Conservation (phyloP, 2,797 vertebrate genomes). For the Helicolenus hilgendorfi region DNA sequence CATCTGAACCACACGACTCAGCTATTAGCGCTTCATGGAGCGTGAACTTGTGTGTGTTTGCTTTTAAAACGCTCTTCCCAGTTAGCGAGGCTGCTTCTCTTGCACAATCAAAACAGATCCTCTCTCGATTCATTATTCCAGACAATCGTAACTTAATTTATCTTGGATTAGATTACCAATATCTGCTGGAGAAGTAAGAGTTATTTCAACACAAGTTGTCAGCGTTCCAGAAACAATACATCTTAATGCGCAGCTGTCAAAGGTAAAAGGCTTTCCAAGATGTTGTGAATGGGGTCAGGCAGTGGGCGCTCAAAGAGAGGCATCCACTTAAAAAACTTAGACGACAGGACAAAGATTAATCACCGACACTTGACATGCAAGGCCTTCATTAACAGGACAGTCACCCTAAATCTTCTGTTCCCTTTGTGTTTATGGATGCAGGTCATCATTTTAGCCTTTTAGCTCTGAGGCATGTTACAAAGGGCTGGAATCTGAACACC, state of each 20-base stretch:
- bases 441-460: neutral
- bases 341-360: conserved; percentile 44
- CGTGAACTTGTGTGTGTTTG: conserved; percentile 73
- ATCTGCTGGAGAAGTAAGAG: conserved; percentile 15
- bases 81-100: conserved; percentile 9
- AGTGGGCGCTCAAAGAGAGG: conserved; percentile 7
- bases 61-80: conserved; percentile 45
- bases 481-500: neutral
- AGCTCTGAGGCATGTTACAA: neutral
- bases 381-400: conserved; percentile 19
- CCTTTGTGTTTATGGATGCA: neutral
- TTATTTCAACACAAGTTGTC: conserved; percentile 16
- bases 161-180: conserved; percentile 18
- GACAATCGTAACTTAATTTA: neutral
- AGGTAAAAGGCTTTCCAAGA: neutral
- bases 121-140: neutral
- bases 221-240: conserved; percentile 22
- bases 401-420: conserved; percentile 1
- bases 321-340: conserved; percentile 9
- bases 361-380: conserved; percentile 2
- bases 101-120: neutral
- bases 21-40: conserved; percentile 76
- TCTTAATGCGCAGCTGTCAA: conserved; percentile 21
- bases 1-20: conserved; percentile 75
- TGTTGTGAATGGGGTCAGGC: conserved; percentile 2